Conservation (phyloP, 2,888 invertebrate species). For the Eudemis profundana region DNA sequence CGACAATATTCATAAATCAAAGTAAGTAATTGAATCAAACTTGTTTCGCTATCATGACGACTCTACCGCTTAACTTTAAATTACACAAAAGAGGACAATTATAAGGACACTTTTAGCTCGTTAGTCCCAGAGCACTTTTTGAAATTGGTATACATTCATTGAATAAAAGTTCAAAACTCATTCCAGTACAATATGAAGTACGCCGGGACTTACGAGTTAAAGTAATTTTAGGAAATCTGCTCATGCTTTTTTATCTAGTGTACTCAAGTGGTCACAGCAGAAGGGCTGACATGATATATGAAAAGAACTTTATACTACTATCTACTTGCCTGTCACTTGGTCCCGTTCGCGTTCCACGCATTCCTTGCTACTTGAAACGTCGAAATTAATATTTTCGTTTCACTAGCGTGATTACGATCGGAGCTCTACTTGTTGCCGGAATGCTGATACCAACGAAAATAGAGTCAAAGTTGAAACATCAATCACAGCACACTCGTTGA, state of each 20-base stretch:
- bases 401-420: conserved; percentile 77
- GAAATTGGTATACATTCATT: no score
- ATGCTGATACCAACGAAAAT: conserved; percentile 62
- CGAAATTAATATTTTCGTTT: conserved; percentile 58
- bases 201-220: no score
- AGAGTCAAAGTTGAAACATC: conserved; percentile 65
- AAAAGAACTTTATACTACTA: conserved; percentile 45
- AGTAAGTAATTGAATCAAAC: not conserved
- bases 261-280: conserved; percentile 4
- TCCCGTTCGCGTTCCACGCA: conserved; percentile 67
- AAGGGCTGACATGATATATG: conserved; percentile 28
- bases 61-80: not conserved
- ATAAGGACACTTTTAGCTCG: no score
- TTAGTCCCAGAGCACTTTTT: no score
- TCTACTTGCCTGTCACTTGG: conserved; percentile 59
- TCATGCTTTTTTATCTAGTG: conserved; percentile 15
- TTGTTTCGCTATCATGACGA: not conserved
- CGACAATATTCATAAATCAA: conserved; percentile 29
- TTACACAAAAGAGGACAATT: no score
- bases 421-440: conserved; percentile 62
- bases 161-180: no score
- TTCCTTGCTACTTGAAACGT: conserved; percentile 80
- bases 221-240: conserved; percentile 3
- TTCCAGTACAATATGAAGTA: no score
- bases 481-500: conserved; percentile 76